phyloP scores from a whole-genome alignment of 2,113 vertebrate genomes.

The Lycocorax pyrrhopterus region DNA sequence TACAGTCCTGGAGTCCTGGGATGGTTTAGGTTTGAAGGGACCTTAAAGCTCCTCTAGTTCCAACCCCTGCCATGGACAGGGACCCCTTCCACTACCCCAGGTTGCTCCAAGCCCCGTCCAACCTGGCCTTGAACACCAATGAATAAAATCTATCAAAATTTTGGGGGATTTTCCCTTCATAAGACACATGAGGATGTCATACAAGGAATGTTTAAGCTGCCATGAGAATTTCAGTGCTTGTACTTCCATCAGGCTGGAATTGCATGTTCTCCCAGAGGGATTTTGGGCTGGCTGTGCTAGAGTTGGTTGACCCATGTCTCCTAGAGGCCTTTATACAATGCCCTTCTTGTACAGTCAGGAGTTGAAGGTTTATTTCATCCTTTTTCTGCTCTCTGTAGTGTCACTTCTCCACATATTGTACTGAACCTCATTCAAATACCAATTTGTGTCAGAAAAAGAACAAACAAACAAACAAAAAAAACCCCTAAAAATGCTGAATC shows the following conservation, averaged over 20 bases:
- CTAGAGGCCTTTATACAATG: neutral
- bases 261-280: neutral
- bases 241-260: neutral
- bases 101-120: neutral
- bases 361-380: neutral
- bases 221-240: neutral
- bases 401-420: neutral
- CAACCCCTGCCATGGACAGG: neutral
- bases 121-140: neutral
- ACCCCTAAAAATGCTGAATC: neutral
- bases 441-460: neutral
- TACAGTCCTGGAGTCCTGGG: neutral
- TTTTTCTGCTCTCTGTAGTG: neutral
- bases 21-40: neutral
- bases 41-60: neutral
- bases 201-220: neutral
- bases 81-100: neutral
- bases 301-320: neutral
- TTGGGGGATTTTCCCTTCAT: accelerated
- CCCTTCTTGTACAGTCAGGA: neutral
- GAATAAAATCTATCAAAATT: neutral
- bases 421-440: neutral
- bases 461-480: neutral
- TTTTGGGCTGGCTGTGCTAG: neutral
- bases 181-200: neutral